Percentiles rank a stretch among this genome's conserved stretches.
Evolutionary conservation across 2,113 vertebrate genomes (phyloP).

Genomic region (Aegithalos caudatus): DNA sequence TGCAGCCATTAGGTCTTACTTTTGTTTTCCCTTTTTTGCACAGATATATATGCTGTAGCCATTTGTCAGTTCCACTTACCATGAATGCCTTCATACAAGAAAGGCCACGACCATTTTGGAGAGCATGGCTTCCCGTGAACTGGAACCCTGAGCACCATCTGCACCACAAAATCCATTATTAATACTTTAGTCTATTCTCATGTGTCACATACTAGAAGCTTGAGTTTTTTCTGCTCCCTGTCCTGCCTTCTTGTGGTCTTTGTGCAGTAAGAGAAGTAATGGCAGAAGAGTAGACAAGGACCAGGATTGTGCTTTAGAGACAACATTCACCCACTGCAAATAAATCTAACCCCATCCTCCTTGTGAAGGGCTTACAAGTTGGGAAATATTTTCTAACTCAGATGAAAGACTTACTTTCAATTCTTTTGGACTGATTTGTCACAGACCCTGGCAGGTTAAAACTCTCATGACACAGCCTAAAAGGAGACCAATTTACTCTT

Average conservation of each 20-base stretch:
- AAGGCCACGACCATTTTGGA: not conserved
- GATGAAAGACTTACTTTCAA: not conserved
- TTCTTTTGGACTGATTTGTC: not conserved
- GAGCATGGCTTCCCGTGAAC: not conserved
- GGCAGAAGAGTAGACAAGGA: not conserved
- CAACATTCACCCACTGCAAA: not conserved
- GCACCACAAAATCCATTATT: not conserved
- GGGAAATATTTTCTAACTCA: not conserved
- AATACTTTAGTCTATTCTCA: not conserved
- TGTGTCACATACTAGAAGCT: not conserved
- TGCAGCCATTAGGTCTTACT: not conserved
- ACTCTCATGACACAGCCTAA: too few relatives aligned
- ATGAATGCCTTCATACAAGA: not conserved
- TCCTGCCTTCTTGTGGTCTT: not conserved
- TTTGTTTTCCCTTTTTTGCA: not conserved
- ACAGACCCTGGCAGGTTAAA: too few relatives aligned
- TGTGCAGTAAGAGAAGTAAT: not conserved
- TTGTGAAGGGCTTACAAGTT: not conserved
- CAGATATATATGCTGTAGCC: not conserved
- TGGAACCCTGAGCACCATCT: not conserved
- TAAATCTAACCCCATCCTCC: not conserved
- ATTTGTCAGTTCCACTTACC: not conserved
- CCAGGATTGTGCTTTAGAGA: not conserved
- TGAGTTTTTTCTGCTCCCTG: not conserved
- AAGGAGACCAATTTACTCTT: not conserved